These are phyloP conservation scores for Cephus rjabovi DNA, from an alignment of 2,888 invertebrate species.

Conservation along the genomic window DNA sequence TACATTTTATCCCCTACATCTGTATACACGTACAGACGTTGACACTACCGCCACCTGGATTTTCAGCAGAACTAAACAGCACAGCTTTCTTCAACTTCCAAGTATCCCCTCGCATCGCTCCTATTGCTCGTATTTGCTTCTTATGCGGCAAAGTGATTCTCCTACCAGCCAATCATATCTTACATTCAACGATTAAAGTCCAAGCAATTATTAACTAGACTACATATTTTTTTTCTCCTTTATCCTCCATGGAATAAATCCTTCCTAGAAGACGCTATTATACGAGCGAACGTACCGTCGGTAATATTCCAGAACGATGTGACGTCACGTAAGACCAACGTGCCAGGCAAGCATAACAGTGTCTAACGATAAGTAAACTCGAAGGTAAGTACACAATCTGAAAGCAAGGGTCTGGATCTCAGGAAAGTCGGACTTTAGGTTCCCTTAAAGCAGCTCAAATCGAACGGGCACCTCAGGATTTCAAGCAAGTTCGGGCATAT, in stretches of 20 bases:
- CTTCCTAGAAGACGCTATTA: background rate
- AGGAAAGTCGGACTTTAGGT: background rate
- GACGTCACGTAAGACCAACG: background rate
- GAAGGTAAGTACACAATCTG: background rate
- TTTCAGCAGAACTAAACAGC: background rate
- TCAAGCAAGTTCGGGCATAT: background rate
- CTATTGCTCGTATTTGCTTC: background rate
- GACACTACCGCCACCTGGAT: background rate
- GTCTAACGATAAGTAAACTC: background rate
- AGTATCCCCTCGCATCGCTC: background rate
- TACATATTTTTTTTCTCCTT: background rate
- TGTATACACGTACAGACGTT: background rate
- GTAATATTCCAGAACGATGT: background rate
- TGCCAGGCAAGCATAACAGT: background rate
- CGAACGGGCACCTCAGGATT: background rate
- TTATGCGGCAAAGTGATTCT: background rate
- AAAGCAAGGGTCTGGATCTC: background rate
- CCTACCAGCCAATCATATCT: background rate
- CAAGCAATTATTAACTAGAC: background rate
- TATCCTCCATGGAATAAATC: background rate
- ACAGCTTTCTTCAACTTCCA: background rate
- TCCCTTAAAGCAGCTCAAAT: background rate
- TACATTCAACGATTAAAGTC: background rate
- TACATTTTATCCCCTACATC: background rate
- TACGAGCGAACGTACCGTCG: background rate